Evolutionary conservation across 2,888 invertebrate species (phyloP).

Genomic region (Watsonalla cultraria): DNA sequence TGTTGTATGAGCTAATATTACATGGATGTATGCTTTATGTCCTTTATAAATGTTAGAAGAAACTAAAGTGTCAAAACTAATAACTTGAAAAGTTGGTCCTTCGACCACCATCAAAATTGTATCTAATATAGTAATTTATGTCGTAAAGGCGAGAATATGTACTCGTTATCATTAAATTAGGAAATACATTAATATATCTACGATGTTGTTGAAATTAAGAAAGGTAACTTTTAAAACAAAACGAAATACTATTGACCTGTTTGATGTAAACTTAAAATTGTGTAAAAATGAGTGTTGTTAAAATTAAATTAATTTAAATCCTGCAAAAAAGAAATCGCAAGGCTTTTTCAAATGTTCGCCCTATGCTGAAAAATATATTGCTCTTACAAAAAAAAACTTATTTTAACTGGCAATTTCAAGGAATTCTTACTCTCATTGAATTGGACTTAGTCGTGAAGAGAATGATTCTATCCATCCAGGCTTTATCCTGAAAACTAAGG

Average conservation of each 20-base stretch:
- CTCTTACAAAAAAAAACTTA: neutral
- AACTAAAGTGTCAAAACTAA: neutral
- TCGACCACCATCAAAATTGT: neutral
- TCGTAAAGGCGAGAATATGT: neutral
- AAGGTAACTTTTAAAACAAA: constrained; percentile 10
- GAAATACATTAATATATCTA: constrained; percentile 9
- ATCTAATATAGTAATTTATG: neutral
- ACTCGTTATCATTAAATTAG: constrained; percentile 5
- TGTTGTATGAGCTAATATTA: neutral
- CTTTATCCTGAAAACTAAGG: too few species aligned
- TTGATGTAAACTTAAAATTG: constrained; percentile 5
- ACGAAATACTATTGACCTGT: constrained; percentile 8
- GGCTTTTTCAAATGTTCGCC: neutral
- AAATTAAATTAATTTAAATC: too few species aligned
- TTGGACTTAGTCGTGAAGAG: too few species aligned
- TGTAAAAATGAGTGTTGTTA: neutral
- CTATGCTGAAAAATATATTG: neutral
- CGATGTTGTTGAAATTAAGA: constrained; percentile 26
- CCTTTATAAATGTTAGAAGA: neutral
- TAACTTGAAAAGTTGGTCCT: neutral
- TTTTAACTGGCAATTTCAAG: neutral
- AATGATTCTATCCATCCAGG: too few species aligned
- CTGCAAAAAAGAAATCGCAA: too few species aligned
- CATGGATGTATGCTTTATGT: neutral
- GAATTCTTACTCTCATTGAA: neutral